phyloP scores from a whole-genome alignment of 2,888 invertebrate genomes.

The Ophion obscuratus region DNA sequence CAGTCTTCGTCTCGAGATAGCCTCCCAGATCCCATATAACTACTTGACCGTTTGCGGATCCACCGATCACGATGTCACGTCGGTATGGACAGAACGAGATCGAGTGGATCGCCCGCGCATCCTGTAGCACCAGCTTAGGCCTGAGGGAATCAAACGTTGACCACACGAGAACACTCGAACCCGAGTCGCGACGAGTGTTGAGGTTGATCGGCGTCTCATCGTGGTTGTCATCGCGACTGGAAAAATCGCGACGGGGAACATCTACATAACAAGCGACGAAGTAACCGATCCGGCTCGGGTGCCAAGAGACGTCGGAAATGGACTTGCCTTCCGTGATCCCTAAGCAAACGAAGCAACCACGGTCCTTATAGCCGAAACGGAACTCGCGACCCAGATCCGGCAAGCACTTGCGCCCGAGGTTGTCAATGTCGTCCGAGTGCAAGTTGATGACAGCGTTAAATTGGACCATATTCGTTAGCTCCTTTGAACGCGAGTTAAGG shows the following conservation, averaged over 20 bases:
- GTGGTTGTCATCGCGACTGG: not conserved
- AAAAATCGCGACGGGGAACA: slow-evolving; percentile 10
- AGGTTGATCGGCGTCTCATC: slow-evolving; percentile 6
- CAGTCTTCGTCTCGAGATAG: slow-evolving; percentile 18
- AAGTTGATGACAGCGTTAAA: slow-evolving; percentile 79
- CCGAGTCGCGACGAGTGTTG: slow-evolving; percentile 4
- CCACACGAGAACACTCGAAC: slow-evolving; percentile 75
- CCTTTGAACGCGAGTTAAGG: slow-evolving; percentile 64
- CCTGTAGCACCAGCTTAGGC: slow-evolving; percentile 76
- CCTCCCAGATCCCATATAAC: slow-evolving; percentile 80
- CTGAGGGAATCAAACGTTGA: slow-evolving; percentile 72
- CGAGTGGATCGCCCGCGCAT: slow-evolving; percentile 76
- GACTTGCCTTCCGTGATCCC: slow-evolving; percentile 72
- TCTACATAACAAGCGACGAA: slow-evolving; percentile 74
- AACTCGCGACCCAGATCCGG: not conserved
- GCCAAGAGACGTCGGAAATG: slow-evolving; percentile 79
- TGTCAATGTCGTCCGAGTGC: slow-evolving; percentile 76
- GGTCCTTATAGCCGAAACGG: slow-evolving; percentile 72
- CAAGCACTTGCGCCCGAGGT: slow-evolving; percentile 41
- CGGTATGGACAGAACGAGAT: slow-evolving; percentile 80
- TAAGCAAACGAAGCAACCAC: slow-evolving; percentile 75
- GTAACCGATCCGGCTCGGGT: slow-evolving; percentile 72
- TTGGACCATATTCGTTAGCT: slow-evolving; percentile 73
- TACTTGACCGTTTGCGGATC: slow-evolving; percentile 80
- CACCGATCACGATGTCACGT: slow-evolving; percentile 79